phyloP scores from a whole-genome alignment of 1,140 invertebrate species.

The Maniola jurtina region DNA sequence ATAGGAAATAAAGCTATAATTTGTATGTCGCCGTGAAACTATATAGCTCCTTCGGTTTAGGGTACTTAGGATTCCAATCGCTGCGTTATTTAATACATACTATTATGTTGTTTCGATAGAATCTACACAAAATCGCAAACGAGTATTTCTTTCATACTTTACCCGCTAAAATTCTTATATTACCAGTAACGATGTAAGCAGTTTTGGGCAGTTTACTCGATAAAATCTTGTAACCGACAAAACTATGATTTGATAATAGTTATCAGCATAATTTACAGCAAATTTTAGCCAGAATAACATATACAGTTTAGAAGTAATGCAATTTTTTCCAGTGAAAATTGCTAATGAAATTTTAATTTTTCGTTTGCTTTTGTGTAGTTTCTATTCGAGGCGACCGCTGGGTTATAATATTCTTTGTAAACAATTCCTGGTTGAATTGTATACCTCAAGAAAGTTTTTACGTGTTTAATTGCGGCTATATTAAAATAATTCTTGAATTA shows the following conservation, averaged over 20 bases:
- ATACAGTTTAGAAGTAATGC: too few species aligned
- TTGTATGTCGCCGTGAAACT: conserved; percentile 7
- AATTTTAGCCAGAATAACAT: too few species aligned
- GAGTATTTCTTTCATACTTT: neutral
- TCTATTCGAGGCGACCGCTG: neutral
- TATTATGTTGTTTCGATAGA: conserved; percentile 1
- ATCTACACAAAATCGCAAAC: conserved; percentile 4
- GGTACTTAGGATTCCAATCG: conserved; percentile 3
- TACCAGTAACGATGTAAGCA: too few species aligned
- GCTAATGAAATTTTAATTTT: too few species aligned
- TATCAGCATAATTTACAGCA: too few species aligned
- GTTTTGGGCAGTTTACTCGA: too few species aligned
- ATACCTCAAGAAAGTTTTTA: conserved; percentile 29
- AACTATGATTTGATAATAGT: too few species aligned
- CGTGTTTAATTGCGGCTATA: conserved; percentile 30
- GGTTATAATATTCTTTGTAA: conserved; percentile 16
- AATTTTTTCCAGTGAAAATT: too few species aligned
- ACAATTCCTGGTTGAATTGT: conserved; percentile 33
- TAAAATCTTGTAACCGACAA: too few species aligned
- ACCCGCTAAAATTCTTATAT: too few species aligned
- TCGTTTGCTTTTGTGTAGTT: neutral
- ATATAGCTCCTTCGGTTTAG: neutral
- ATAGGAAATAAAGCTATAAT: conserved; percentile 7
- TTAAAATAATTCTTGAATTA: conserved; percentile 38
- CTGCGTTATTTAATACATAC: neutral